phyloP scores from a whole-genome alignment of 2,888 invertebrate genomes.

The Ochlodes sylvanus region DNA sequence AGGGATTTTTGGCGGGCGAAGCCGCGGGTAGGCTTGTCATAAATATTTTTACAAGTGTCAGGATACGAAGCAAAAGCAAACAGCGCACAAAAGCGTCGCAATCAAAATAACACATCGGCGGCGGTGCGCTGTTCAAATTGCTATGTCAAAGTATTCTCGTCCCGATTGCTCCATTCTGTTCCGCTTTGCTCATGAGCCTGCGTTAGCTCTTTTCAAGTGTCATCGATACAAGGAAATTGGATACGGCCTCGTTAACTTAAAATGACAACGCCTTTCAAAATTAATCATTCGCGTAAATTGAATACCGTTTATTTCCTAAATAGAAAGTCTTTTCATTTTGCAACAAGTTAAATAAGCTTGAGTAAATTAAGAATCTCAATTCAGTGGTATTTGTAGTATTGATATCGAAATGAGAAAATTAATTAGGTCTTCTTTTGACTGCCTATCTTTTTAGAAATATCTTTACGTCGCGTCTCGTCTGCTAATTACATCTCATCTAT shows the following conservation, averaged over 20 bases:
- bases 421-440: too few relatives aligned
- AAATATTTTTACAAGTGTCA: constrained; percentile 67
- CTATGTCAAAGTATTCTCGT: constrained; percentile 80
- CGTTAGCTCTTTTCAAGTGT: constrained; percentile 66
- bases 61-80: constrained; percentile 65
- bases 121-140: constrained; percentile 73
- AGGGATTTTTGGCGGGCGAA: too few relatives aligned
- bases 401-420: too few relatives aligned
- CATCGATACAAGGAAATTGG: constrained; percentile 55
- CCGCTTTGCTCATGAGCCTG: constrained; percentile 70
- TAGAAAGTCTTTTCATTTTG: not conserved
- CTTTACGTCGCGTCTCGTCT: too few relatives aligned
- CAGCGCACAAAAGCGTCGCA: constrained; percentile 74
- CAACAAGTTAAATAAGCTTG: not conserved
- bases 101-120: constrained; percentile 80
- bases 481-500: too few relatives aligned
- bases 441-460: too few relatives aligned
- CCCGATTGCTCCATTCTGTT: constrained; percentile 81
- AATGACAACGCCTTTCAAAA: not conserved
- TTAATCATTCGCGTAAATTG: too few relatives aligned
- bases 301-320: not conserved
- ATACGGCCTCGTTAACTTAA: constrained; percentile 42
- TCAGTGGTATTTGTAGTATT: too few relatives aligned
- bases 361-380: too few relatives aligned
- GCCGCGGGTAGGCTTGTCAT: too few relatives aligned